A percentile compares a stretch with the other conserved stretches of the same genome.
phyloP scores from a whole-genome alignment of 2,888 invertebrate genomes.

The Hedya salicella region DNA sequence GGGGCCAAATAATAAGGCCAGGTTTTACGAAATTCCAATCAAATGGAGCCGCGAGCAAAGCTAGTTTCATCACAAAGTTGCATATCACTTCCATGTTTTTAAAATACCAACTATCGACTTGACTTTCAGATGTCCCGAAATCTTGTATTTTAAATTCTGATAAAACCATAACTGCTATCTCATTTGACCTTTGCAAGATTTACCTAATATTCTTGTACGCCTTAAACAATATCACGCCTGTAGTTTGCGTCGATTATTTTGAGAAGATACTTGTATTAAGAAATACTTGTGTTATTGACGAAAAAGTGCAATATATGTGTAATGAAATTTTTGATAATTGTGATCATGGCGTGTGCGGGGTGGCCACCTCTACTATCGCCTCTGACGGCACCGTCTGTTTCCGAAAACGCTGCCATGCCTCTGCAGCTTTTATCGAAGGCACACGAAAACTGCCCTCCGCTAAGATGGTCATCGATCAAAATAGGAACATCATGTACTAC shows the following conservation, averaged over 20 bases:
- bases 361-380: neutral
- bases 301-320: no score
- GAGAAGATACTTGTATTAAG: neutral
- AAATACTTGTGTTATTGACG: no score
- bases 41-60: no score
- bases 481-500: neutral
- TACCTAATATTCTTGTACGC: neutral
- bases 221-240: neutral
- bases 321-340: neutral
- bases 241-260: neutral
- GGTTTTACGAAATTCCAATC: no score
- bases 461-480: constrained; percentile 2
- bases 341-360: neutral
- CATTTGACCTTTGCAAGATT: neutral
- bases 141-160: neutral
- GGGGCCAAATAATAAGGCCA: no score
- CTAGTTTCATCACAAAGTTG: neutral
- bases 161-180: neutral
- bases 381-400: constrained; percentile 11
- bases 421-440: neutral
- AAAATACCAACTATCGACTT: neutral
- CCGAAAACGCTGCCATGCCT: neutral
- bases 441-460: neutral
- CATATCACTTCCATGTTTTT: neutral
- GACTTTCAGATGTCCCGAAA: neutral